Evolutionary conservation across 2,113 vertebrate genomes (phyloP).

Genomic region (Pterocles gutturalis): DNA sequence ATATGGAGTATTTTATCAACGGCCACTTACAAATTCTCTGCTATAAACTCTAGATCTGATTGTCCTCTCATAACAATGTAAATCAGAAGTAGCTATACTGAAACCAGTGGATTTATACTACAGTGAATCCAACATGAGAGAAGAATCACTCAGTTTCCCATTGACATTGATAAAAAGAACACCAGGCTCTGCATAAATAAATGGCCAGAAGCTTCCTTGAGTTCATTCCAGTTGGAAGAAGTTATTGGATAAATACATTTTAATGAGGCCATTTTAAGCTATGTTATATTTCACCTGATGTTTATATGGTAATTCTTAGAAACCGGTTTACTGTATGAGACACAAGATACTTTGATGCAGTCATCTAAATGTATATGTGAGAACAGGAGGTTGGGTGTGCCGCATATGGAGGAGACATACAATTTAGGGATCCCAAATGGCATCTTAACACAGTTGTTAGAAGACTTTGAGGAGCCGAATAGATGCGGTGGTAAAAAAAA

Average conservation of each 20-base stretch:
- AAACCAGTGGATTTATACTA: neutral
- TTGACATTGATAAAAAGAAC: neutral
- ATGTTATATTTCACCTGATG: conserved; percentile 19
- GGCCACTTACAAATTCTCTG: neutral
- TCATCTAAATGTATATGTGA: neutral
- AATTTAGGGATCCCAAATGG: conserved; percentile 2
- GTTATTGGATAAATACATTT: conserved; percentile 14
- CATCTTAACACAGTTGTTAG: neutral
- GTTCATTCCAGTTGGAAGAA: neutral
- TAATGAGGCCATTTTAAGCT: conserved; percentile 14
- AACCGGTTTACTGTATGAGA: conserved; percentile 21
- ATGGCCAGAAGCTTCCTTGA: neutral
- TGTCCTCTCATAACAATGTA: neutral
- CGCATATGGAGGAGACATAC: neutral
- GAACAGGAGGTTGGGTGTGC: conserved; percentile 19
- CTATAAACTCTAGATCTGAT: neutral
- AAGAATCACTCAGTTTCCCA: neutral
- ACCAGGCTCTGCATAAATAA: neutral
- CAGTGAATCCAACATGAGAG: neutral
- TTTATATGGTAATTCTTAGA: conserved; percentile 16
- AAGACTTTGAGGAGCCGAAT: neutral
- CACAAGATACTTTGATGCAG: neutral
- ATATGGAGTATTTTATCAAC: neutral
- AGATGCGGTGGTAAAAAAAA: neutral
- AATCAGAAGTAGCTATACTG: neutral